Evolutionary conservation across 1,140 invertebrate genomes (phyloP).

Genomic region (Penaeus japonicus): DNA sequence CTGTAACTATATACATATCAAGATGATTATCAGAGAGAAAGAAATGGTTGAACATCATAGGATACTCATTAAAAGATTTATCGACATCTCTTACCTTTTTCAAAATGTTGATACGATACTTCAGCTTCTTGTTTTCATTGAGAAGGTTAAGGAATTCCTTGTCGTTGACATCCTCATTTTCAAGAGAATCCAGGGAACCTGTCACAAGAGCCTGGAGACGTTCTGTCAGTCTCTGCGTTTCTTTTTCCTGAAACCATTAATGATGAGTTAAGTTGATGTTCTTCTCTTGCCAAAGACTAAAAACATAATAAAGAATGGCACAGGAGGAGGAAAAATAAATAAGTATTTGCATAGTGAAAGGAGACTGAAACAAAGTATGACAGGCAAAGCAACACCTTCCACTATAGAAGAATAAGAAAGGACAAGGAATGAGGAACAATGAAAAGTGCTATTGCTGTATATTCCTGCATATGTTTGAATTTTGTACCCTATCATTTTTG

Average conservation of each 20-base stretch:
- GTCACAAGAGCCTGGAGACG: constrained; percentile 19
- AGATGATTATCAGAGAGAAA: not conserved
- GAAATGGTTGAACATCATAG: not conserved
- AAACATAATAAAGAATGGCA: not conserved
- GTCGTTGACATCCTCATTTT: constrained; percentile 20
- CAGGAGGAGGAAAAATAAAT: not conserved
- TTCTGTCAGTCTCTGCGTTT: constrained; percentile 28
- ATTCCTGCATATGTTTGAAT: too few relatives aligned
- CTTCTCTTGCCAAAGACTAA: not conserved
- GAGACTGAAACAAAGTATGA: too few relatives aligned
- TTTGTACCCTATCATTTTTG: too few relatives aligned
- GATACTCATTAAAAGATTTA: not conserved
- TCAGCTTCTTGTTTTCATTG: constrained; percentile 66
- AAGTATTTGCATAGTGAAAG: not conserved
- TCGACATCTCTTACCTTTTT: constrained; percentile 59
- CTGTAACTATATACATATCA: not conserved
- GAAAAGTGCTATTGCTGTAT: too few relatives aligned
- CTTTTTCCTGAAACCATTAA: constrained; percentile 36
- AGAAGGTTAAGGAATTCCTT: constrained; percentile 63
- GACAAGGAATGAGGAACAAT: too few relatives aligned
- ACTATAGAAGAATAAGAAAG: too few relatives aligned
- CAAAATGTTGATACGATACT: constrained; percentile 66
- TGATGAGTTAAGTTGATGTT: not conserved
- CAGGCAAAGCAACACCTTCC: too few relatives aligned
- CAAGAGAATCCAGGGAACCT: not conserved